Base-by-base conservation (phyloP, 2,113 vertebrate genomes). In the Macroglossus sobrinus region DNA sequence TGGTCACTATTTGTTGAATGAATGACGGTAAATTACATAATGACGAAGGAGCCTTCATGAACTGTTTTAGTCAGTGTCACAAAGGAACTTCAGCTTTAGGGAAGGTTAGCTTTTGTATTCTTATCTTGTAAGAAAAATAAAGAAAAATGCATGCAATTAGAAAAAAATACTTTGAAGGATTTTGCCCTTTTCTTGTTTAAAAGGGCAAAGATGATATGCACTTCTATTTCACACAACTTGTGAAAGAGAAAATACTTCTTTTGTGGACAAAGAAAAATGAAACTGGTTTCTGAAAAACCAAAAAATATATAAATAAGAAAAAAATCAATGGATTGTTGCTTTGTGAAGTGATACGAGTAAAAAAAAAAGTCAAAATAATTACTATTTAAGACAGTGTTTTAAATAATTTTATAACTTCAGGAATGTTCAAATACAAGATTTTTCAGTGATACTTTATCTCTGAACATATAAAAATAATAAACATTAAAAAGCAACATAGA, bases 181-280 rank as follows among this genome's bases (percentile, higher is more conserved):
- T 97, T 97, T 96, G 9, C 93, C 38, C 59, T 94, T 97, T 97
- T 94, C 94, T 61, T 76, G 4, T 57, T 96, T 92, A 64, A 96
- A 97, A 98, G 91, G 72, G 68, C 85, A 53, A 7, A 45, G 12
- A 81, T 88, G 72, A 96, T 80, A 84, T 84, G 43, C 74, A 91
- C 43, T 94, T 79, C 35, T 59, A 72, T 16, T 89, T 64, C 74
- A 61, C 7, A 89, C 76, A 84, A 2, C 53, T 72, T 78, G 40
- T n/a, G 30, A 93, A 95, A 90, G 50, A 61, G 96, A 96, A 94
- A 96, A 93, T 74, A 50, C 80, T 94, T 22, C 76, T 53, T 97
- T 96, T 90, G 53, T 45, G 75, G n/a, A 96, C 55, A 88, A 38
- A 93, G 64, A 89, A 87, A 93, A 96, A 81, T 95, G 7, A 82